Evolutionary conservation across 2,113 vertebrate genomes (phyloP), one percentile per base, ranked within the genome.

Genomic region (Phaethornis superciliosus): DNA sequence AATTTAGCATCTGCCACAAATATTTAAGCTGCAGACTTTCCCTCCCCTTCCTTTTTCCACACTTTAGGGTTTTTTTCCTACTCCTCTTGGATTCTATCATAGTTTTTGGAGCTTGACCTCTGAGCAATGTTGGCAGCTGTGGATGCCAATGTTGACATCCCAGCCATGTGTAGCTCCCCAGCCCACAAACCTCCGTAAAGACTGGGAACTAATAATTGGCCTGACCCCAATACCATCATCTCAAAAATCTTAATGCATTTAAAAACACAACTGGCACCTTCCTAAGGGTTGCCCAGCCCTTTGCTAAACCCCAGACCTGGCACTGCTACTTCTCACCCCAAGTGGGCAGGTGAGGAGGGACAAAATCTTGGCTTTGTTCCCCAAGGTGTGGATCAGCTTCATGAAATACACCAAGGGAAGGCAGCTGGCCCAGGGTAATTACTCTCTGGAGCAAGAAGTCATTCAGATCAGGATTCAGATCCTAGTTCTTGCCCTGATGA

Each of bases 101-200:
- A 8, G 54, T 64, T 88, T 58, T 1, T 4, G 68, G 90, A 95
- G 87, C 84, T 81, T 89, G 89, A 91, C 85, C 94, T 88, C 30
- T 60, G 88, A 95, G 93, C 85, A 88, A 86, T 93, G 93, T 18
- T 96, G 94, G 93, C 94, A 91, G 89, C 75, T 22, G 30, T 21
- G 35, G 7, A 12, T 84, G 93, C 82, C 91, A 90, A 2, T 22
- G 58, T 23, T 81, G 93, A 88, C 88, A 85, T 84, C 94, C 52
- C 13, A 8, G 72, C 68, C 68, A 55, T 2, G 63, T 44, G 21
- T 70, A 91, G 94, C 93, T 91, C 93, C 49, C 47, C 47, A 60
- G 68, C 40, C 42, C 8, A 0, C 67, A 81, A 23, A 81, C 60
- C 80, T 84, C 68, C 1, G 2, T 35, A 92, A 33, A 49, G 46